Conservation (phyloP, 2,113 vertebrate genomes). For the Phyllostomus discolor region DNA sequence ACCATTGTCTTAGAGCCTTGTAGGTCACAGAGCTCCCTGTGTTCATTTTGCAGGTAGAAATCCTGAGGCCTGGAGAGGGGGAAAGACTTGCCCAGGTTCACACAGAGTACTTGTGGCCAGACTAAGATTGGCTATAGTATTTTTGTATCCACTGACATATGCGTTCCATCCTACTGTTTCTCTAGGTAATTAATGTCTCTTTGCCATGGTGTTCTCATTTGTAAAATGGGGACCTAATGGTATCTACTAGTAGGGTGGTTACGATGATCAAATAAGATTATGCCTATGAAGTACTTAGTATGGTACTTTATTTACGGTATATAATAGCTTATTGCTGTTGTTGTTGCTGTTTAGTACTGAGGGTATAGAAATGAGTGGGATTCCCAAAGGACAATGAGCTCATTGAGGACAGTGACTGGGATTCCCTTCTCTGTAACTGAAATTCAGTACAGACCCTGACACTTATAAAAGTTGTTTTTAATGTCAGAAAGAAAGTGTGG, state of each 20-base stretch:
- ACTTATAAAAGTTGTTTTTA: background rate
- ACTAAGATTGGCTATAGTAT: background rate
- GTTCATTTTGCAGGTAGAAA: background rate
- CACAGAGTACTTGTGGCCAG: background rate
- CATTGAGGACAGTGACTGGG: background rate
- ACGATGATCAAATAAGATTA: background rate
- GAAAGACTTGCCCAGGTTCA: background rate
- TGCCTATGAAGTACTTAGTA: background rate
- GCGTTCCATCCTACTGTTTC: background rate
- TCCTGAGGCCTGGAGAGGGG: background rate
- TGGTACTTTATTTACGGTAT: background rate
- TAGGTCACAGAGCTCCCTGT: background rate
- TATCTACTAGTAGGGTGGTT: background rate
- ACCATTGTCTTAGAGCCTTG: background rate
- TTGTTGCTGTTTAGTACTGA: background rate
- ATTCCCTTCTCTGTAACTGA: background rate
- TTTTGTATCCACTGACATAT: background rate
- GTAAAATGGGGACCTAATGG: background rate
- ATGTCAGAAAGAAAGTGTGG: background rate
- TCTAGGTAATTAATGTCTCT: background rate
- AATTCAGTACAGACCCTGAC: background rate
- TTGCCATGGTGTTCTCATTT: background rate
- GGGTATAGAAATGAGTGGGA: background rate
- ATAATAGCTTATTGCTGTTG: background rate
- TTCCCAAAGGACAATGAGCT: background rate